phyloP scores from a whole-genome alignment of 2,797 vertebrate species.

The Onychomys leucogaster region DNA sequence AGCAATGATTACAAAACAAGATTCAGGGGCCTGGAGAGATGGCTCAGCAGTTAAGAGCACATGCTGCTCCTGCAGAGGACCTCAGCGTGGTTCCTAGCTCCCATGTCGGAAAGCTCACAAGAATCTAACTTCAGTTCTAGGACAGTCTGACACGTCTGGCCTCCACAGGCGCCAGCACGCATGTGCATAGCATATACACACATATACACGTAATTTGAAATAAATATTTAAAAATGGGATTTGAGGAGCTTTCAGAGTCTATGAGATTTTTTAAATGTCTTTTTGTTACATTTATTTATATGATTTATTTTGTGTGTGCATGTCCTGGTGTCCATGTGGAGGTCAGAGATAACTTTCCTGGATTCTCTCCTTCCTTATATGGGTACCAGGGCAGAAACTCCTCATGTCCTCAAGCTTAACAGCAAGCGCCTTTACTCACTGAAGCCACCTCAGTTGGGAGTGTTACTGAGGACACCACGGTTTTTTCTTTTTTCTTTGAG shows the following conservation, averaged over 20 bases:
- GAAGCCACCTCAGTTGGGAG: not conserved
- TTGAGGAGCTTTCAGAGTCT: not conserved
- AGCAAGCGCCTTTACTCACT: not conserved
- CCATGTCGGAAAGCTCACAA: not conserved
- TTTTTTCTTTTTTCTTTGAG: not conserved
- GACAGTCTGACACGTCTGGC: no score
- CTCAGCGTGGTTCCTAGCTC: not conserved
- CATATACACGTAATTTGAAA: not conserved
- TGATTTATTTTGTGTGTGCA: not conserved
- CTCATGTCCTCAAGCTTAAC: not conserved
- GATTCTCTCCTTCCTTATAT: not conserved
- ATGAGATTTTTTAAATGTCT: not conserved
- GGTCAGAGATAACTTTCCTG: not conserved
- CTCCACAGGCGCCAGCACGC: not conserved
- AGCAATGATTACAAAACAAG: conserved; percentile 42
- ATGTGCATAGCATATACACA: not conserved
- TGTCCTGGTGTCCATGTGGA: not conserved
- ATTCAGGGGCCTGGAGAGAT: not conserved
- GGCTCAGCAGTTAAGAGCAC: no score
- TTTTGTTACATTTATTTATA: not conserved
- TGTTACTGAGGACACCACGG: not conserved
- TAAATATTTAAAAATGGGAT: not conserved
- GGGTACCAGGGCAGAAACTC: not conserved
- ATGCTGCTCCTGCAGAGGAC: not conserved
- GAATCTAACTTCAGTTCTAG: not conserved